phyloP scores from a whole-genome alignment of 2,888 invertebrate genomes.

The Chironomus tentans region DNA sequence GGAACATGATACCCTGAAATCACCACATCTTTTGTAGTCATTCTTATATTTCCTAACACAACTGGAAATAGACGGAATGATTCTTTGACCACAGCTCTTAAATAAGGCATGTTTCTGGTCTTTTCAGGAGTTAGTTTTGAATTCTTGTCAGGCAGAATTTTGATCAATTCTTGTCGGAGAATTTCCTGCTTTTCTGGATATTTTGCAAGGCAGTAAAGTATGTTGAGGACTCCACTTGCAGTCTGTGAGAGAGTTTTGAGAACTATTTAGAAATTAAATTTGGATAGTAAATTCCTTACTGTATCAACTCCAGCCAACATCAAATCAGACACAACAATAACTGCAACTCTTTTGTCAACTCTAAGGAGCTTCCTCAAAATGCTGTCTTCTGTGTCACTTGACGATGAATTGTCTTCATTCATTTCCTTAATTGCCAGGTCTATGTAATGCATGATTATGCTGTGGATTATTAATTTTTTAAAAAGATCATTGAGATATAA shows the following conservation, averaged over 20 bases:
- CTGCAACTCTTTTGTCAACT: conserved; percentile 44
- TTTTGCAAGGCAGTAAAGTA: conserved; percentile 50
- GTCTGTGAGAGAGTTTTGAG: conserved; percentile 40
- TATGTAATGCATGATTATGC: conserved; percentile 36
- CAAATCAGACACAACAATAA: conserved; percentile 50
- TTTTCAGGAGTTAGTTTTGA: conserved; percentile 40
- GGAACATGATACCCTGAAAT: conserved; percentile 55
- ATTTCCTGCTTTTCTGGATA: conserved; percentile 55
- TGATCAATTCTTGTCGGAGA: conserved; percentile 49
- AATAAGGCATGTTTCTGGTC: conserved; percentile 47
- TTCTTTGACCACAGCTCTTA: conserved; percentile 66
- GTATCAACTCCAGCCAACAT: conserved; percentile 52
- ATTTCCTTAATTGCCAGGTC: conserved; percentile 37
- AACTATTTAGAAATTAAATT: neutral
- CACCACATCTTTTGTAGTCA: conserved; percentile 46
- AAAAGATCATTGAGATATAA: no score
- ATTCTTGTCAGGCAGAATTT: conserved; percentile 40
- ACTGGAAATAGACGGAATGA: conserved; percentile 53
- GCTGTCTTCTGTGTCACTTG: conserved; percentile 36
- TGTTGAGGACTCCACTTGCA: conserved; percentile 46
- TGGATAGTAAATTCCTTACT: conserved; percentile 37
- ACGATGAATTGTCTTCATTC: conserved; percentile 23
- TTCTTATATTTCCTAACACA: conserved; percentile 49
- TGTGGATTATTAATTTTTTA: conserved; percentile 25
- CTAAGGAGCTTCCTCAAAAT: conserved; percentile 46